phyloP scores from a whole-genome alignment of 2,797 vertebrate genomes.

The Lycodopsis pacificus region DNA sequence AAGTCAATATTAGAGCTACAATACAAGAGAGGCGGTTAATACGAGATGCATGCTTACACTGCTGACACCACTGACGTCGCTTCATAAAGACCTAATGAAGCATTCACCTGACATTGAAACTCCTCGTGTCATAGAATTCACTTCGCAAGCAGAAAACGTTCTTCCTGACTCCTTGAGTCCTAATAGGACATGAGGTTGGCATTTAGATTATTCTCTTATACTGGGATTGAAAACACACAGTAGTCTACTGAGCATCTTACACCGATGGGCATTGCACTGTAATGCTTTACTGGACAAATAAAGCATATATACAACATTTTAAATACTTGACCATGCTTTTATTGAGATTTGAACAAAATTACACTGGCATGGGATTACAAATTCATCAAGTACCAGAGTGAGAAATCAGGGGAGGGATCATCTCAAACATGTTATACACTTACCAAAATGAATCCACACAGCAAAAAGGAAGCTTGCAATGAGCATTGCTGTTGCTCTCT shows the following conservation, averaged over 20 bases:
- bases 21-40: conserved; percentile 30
- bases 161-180: not conserved
- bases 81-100: conserved; percentile 16
- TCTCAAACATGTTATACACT: not conserved
- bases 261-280: not conserved
- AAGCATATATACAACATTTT: not conserved
- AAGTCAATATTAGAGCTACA: conserved; percentile 19
- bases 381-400: not conserved
- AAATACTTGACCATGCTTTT: not conserved
- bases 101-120: conserved; percentile 18
- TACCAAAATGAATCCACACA: conserved; percentile 1
- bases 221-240: not conserved
- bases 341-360: not conserved
- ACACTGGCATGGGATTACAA: not conserved
- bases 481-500: not conserved
- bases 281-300: not conserved
- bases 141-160: not conserved
- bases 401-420: conserved; percentile 5
- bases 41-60: conserved; percentile 3
- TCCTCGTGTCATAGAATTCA: conserved; percentile 2
- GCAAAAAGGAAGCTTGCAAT: not conserved
- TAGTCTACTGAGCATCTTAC: not conserved
- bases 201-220: not conserved
- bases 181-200: not conserved
- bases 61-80: conserved; percentile 18